These are phyloP conservation scores for Stegastes partitus DNA, from an alignment of 2,113 vertebrate genomes.

Conservation along the genomic window DNA sequence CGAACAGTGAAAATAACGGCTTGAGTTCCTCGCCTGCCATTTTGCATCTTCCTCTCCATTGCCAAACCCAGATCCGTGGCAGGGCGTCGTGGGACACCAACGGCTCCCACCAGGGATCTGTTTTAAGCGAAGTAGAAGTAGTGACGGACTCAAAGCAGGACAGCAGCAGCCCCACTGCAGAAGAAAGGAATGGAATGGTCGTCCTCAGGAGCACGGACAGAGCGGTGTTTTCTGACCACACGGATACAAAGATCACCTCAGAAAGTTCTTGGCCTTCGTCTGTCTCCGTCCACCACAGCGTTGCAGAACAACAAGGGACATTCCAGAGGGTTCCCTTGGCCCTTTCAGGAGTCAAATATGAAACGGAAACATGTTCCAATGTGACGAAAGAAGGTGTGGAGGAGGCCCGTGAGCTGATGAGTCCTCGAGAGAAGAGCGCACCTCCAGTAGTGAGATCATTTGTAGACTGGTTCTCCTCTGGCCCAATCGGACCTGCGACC, in stretches of 20 bases:
- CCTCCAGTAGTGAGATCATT: constrained; percentile 54
- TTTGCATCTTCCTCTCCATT: constrained; percentile 80
- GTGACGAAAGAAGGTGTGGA: constrained; percentile 51
- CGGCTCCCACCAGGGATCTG: constrained; percentile 50
- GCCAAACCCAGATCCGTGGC: constrained; percentile 79
- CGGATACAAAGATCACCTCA: constrained; percentile 48
- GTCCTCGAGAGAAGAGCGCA: constrained; percentile 55
- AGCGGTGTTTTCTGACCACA: constrained; percentile 69
- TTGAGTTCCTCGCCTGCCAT: constrained; percentile 79
- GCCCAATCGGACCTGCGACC: constrained; percentile 1
- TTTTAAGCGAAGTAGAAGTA: constrained; percentile 35
- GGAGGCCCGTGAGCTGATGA: constrained; percentile 65
- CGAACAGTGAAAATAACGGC: constrained; percentile 63
- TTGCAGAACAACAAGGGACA: constrained; percentile 31
- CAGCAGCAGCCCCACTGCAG: constrained; percentile 55
- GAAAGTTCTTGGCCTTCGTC: constrained; percentile 59
- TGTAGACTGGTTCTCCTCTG: constrained; percentile 48
- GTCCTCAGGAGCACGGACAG: constrained; percentile 73
- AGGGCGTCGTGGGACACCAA: constrained; percentile 70
- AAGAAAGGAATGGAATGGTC: constrained; percentile 70
- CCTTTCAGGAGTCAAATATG: constrained; percentile 32
- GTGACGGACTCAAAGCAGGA: constrained; percentile 47
- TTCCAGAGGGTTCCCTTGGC: constrained; percentile 38
- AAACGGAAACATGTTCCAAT: constrained; percentile 29
- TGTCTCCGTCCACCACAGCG: constrained; percentile 24